These are phyloP conservation scores for Eupsilia transversa DNA, from an alignment of 2,888 invertebrate genomes.

Conservation along the genomic window DNA sequence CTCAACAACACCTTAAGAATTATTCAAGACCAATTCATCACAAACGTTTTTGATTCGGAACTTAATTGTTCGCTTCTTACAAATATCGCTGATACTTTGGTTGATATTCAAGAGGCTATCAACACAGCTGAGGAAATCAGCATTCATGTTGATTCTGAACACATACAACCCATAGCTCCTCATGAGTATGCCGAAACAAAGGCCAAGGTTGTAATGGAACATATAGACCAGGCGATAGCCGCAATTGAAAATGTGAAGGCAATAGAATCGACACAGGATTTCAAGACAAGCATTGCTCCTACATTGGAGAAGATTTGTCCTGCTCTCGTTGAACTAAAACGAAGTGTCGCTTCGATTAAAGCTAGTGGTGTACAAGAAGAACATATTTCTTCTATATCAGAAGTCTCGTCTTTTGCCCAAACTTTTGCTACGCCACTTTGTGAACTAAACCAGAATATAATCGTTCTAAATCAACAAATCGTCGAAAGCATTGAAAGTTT, in stretches of 20 bases:
- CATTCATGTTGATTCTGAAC: slow-evolving; percentile 78
- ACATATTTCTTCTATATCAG: slow-evolving; percentile 80
- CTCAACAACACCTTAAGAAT: slow-evolving; percentile 81
- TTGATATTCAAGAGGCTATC: slow-evolving; percentile 80
- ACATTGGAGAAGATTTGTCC: slow-evolving; percentile 80
- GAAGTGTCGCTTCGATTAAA: slow-evolving; percentile 78
- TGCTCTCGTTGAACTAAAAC: slow-evolving; percentile 82
- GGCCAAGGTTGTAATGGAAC: slow-evolving; percentile 78
- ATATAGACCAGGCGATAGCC: slow-evolving; percentile 82
- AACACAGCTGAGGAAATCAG: slow-evolving; percentile 80
- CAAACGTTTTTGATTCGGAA: slow-evolving; percentile 80
- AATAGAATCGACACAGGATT: slow-evolving; percentile 74
- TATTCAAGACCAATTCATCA: slow-evolving; percentile 78
- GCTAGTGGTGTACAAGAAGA: slow-evolving; percentile 71
- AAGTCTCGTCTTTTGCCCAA: slow-evolving; percentile 82
- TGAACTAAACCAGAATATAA: slow-evolving; percentile 82
- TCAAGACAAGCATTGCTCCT: slow-evolving; percentile 71
- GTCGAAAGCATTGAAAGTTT: slow-evolving; percentile 80
- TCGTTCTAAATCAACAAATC: slow-evolving; percentile 79
- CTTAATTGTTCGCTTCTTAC: slow-evolving; percentile 79
- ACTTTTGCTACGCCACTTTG: slow-evolving; percentile 81
- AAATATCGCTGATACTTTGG: slow-evolving; percentile 77
- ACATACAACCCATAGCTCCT: slow-evolving; percentile 73
- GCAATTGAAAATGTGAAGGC: slow-evolving; percentile 78
- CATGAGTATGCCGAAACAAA: slow-evolving; percentile 67